Base-by-base conservation (phyloP, 2,797 vertebrate genomes). In the Darevskia mixta region DNA sequence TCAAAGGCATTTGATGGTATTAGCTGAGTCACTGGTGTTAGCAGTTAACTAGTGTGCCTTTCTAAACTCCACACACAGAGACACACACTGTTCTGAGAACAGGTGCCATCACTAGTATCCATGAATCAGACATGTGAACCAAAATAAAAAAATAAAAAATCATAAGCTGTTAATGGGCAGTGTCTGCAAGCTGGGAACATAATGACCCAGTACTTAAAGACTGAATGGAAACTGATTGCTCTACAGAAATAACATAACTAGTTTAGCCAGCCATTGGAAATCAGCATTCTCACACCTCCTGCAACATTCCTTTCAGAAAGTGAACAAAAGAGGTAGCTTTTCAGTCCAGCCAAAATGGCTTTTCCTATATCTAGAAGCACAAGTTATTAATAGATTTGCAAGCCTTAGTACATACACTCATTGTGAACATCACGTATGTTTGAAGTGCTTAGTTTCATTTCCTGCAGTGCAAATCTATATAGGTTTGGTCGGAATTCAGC, bases 301-400 rank as follows among this genome's bases (percentile, higher is more conserved):
- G 11, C 32, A 32, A 76, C 71, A 73, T 75, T 45, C 58, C 15
- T 55, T 82, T 49, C 61, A 67, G 61, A 58, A 87, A 45, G 58
- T 25, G 69, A 64, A 81, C 86, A 81, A 87, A 87, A 43, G 78
- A 72, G 4, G 79, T 71, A 23, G 35, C 79, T 87, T 81, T 87
- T n/a, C 61, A 61, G 18, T 23, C 78, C n/a, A 20, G 43, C 76
- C 66, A 79, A 79, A 55, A 58, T 80, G 61, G 35, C 55, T 38
- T 87, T 86, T 81, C 27, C 27, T 86, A 2, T 69, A 73, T 80
- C 49, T 41, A n/a, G 43, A 43, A 79, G 61, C 71, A 72, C 18
- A 69, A 29, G 29, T 32, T 45, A 75, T 73, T 87, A 75, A 82
- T 49, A 81, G 35, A 69, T 69, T 64, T 38, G 9, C 6, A 61